These are phyloP conservation scores for Esox lucius DNA, from an alignment of 2,797 vertebrate genomes.

Conservation along the genomic window DNA sequence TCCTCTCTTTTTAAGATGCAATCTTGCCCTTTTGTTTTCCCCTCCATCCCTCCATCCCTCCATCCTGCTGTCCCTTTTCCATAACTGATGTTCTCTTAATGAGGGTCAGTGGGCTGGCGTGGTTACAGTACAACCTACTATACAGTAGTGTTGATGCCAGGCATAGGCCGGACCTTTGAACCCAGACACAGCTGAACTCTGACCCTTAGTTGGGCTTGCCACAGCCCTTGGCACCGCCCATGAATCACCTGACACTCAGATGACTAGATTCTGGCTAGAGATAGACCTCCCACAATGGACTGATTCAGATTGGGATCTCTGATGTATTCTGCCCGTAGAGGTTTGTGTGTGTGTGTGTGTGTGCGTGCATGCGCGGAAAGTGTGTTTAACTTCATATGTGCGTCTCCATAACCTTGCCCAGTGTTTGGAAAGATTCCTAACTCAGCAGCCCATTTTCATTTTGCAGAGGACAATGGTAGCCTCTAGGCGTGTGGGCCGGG, in stretches of 20 bases:
- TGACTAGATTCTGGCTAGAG: conserved; percentile 13
- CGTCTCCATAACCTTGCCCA: background rate
- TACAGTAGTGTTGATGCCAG: conserved; percentile 47
- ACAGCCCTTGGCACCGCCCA: conserved; percentile 28
- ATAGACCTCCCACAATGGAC: conserved; percentile 24
- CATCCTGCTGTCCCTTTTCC: conserved; percentile 47
- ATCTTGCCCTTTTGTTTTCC: conserved; percentile 53
- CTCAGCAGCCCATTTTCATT: conserved; percentile 33
- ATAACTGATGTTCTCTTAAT: conserved; percentile 72
- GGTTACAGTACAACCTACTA: conserved; percentile 35
- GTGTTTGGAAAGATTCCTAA: conserved; percentile 52
- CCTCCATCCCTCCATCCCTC: conserved; percentile 60
- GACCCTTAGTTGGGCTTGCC: conserved; percentile 39
- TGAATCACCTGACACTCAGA: conserved; percentile 48
- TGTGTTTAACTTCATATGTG: background rate
- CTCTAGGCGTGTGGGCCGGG: conserved; percentile 38
- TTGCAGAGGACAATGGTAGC: conserved; percentile 62
- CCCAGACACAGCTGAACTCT: conserved; percentile 44
- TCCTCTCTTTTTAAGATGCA: conserved; percentile 26
- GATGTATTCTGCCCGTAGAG: background rate
- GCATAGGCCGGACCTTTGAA: conserved; percentile 42
- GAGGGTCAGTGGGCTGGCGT: conserved; percentile 30
- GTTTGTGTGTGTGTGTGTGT: conserved; percentile 10
- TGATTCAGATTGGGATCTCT: background rate
- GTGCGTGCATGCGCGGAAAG: background rate